Base-by-base conservation (phyloP, 1,140 invertebrate species). In the Macrocentrus cingulum region DNA sequence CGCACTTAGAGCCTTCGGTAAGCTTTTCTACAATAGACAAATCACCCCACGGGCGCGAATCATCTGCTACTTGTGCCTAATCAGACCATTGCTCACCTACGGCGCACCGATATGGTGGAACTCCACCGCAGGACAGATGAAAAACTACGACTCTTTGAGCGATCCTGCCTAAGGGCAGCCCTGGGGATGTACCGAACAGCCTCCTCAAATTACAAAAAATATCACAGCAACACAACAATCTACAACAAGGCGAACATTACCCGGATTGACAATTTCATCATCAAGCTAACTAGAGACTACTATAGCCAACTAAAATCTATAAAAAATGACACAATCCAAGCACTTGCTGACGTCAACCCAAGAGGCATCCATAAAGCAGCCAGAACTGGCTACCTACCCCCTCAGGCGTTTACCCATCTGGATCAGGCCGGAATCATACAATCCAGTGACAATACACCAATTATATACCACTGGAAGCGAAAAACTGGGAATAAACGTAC, bases 11-110 rank as follows among this genome's bases (percentile, higher is more conserved):
- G 1, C 13, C 4, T 2, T 32, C 1, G 4, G 0, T 3, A 51
- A 13, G 13, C 23, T 65, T 2, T 63, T 65, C 9, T 48, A 60
- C 8, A 60, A 56, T 18, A 61, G 50, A 42, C n/a, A 22, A 3
- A n/a, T 65, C 0, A 39, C 20, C 15, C 7, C 5, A 2, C 48
- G 20, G 52, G 29, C 55, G 4, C 54, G 57, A 55, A 39, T 60
- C 8, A 60, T 62, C 2, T 58, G 50, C 3, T 62, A 65, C 36
- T 2, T 54, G 8, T n/a, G 41, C 11, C 16, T 54, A 8, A 51
- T 16, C 59, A 16, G 51, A 5, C 51, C 51, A 16, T n/a, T 54
- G 2, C 7, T 54, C 1, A 41, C 51, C 1, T 49, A 58, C 13
- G 32, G 34, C 11, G 19, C 56, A 11, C 46, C 56, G 2, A 39